Conservation (phyloP, 2,888 invertebrate genomes). For the Lepas anatifera region DNA sequence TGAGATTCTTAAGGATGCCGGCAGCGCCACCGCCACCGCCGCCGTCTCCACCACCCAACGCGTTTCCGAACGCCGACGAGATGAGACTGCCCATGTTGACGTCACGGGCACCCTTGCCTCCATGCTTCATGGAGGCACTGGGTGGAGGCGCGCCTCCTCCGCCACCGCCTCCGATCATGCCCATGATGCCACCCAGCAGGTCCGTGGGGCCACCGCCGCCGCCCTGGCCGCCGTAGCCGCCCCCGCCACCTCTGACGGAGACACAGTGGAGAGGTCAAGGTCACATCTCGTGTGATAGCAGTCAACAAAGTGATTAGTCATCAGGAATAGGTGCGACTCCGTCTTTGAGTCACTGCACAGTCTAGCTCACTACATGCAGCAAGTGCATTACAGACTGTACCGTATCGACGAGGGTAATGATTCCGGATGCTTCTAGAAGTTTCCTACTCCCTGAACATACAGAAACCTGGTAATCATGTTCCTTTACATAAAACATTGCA, state of each 20-base stretch:
- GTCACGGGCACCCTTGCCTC: background rate
- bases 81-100: background rate
- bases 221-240: background rate
- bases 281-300: too few species aligned
- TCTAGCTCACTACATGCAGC: too few species aligned
- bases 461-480: too few species aligned
- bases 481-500: too few species aligned
- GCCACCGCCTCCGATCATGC: background rate
- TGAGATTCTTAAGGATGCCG: background rate
- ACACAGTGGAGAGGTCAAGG: too few species aligned
- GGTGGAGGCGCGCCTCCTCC: background rate
- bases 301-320: too few species aligned
- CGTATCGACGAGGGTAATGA: too few species aligned
- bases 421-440: too few species aligned
- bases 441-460: too few species aligned
- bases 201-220: background rate
- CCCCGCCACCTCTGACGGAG: background rate
- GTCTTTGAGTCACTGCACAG: too few species aligned
- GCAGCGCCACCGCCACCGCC: slow-evolving; percentile 3
- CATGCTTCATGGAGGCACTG: background rate
- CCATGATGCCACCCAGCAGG: slow-evolving; percentile 3
- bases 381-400: too few species aligned
- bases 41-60: slow-evolving; percentile 1
- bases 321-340: too few species aligned
- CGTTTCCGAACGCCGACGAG: background rate